Evolutionary conservation across 2,888 invertebrate genomes (phyloP), one percentile per base, ranked within the genome.

Genomic region (Drosophila fulvimacula): DNA sequence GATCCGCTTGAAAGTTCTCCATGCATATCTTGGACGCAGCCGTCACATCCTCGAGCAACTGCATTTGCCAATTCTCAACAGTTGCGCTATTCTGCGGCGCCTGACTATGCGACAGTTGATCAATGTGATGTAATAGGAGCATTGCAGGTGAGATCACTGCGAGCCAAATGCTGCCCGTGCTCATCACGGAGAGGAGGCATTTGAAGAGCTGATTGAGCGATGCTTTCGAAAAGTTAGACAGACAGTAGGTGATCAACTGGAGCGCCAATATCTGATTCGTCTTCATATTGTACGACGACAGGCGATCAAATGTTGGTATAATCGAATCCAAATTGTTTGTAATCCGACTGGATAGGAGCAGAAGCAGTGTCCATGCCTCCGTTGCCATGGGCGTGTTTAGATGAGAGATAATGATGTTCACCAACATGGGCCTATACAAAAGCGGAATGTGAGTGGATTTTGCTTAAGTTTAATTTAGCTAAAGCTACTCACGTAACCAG

Each of bases 281-380:
- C 15, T 90, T 91, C 63, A 91, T 91, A 56, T 91, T 92, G 88
- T 91, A 92, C 76, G 92, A 91, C 24, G 91, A 87, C 9, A 91
- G 68, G 0, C 84, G 70, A 44, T 88, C 89, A 19, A 92, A 91
- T 7, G 84, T 83, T 17, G 90, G 90, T 11, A 92, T 90, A 0
- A 92, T 74, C 1, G 91, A 82, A 65, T 92, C 92, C 15, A 92
- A 80, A 57, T 92, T 92, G 5, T 90, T 91, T 7, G 90, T 90
- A 46, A 92, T 89, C 17, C 92, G 91, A 69, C 91, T 92, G 7
- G 83, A 84, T n/a, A 84, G 49, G 0, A 84, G 52, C 0, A 84
- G 53, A 2, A 92, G 76, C 24, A 92, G 66, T 7, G 90, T 83
- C 92, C 92, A 92, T 2, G 92, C 92, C 68, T 92, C 92, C 0